These are phyloP conservation scores for Menidia menidia DNA, from an alignment of 2,797 vertebrate species.

Conservation along the genomic window DNA sequence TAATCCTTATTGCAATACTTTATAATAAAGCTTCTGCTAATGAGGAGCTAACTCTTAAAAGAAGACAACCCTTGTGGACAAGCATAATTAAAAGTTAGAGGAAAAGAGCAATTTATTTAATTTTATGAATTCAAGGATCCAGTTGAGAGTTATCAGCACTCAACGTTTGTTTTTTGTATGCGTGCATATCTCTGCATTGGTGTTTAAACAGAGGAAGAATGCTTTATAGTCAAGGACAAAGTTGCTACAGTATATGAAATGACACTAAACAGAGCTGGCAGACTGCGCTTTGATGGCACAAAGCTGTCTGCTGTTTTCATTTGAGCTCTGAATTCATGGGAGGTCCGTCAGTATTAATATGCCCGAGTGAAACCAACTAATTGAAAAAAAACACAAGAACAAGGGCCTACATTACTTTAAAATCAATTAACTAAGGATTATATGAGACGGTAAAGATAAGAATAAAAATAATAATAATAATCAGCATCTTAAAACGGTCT, in stretches of 20 bases:
- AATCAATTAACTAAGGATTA: slow-evolving; percentile 47
- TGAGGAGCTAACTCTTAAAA: too few relatives aligned
- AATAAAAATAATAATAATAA: not conserved
- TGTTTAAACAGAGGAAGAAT: slow-evolving; percentile 27
- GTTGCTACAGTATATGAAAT: slow-evolving; percentile 53
- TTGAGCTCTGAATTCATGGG: slow-evolving; percentile 40
- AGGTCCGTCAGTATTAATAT: slow-evolving; percentile 56
- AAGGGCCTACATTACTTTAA: slow-evolving; percentile 39
- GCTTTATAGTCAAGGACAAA: slow-evolving; percentile 53
- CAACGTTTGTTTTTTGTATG: not conserved
- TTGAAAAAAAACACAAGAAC: slow-evolving; percentile 56
- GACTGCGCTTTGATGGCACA: slow-evolving; percentile 65
- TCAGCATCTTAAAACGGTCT: too few relatives aligned
- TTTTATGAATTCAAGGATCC: slow-evolving; percentile 26
- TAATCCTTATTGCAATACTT: too few relatives aligned
- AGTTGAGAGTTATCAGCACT: slow-evolving; percentile 8
- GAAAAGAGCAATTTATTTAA: slow-evolving; percentile 26
- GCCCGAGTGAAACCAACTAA: slow-evolving; percentile 47
- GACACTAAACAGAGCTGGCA: slow-evolving; percentile 56
- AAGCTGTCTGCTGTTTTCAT: slow-evolving; percentile 52
- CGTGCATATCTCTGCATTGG: slow-evolving; percentile 2
- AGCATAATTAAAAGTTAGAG: not conserved
- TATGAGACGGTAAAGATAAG: slow-evolving; percentile 28
- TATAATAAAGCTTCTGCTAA: too few relatives aligned
- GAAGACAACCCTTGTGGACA: not conserved